phyloP scores from a whole-genome alignment of 2,113 vertebrate species.

The Lepisosteus osseus region DNA sequence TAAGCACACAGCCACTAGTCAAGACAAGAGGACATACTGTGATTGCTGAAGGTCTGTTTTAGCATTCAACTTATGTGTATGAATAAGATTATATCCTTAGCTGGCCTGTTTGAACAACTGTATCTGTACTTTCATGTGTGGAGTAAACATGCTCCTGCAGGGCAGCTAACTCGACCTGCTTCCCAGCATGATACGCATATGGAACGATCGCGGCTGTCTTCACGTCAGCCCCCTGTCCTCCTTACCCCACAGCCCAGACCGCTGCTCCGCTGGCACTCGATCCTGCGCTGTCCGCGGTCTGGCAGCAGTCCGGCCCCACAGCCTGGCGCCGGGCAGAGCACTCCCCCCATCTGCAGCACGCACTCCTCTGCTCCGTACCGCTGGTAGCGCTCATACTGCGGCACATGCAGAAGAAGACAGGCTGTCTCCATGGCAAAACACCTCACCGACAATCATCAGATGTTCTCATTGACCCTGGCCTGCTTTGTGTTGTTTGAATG shows the following conservation, averaged over 20 bases:
- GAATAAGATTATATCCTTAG: too few relatives aligned
- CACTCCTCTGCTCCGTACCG: slow-evolving; percentile 81
- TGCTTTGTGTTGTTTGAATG: too few relatives aligned
- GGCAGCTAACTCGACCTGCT: neutral
- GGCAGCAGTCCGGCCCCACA: slow-evolving; percentile 85
- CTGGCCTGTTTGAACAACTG: too few relatives aligned
- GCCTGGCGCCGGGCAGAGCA: slow-evolving; percentile 78
- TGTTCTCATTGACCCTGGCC: too few relatives aligned
- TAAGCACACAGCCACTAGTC: too few relatives aligned
- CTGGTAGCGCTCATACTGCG: slow-evolving; percentile 85
- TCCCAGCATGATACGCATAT: neutral
- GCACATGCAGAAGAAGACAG: neutral
- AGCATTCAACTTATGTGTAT: too few relatives aligned
- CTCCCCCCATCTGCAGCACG: slow-evolving; percentile 77
- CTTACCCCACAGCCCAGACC: slow-evolving; percentile 84
- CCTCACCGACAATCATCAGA: neutral
- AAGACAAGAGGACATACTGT: too few relatives aligned
- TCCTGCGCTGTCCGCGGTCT: slow-evolving; percentile 53
- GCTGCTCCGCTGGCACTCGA: slow-evolving; percentile 62
- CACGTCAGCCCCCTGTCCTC: slow-evolving; percentile 3
- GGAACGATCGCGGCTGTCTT: neutral
- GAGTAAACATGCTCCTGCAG: neutral
- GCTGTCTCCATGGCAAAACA: neutral
- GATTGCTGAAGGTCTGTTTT: too few relatives aligned
- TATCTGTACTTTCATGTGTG: neutral